phyloP scores from a whole-genome alignment of 2,113 vertebrate genomes.

The Cynopterus brachyotis region DNA sequence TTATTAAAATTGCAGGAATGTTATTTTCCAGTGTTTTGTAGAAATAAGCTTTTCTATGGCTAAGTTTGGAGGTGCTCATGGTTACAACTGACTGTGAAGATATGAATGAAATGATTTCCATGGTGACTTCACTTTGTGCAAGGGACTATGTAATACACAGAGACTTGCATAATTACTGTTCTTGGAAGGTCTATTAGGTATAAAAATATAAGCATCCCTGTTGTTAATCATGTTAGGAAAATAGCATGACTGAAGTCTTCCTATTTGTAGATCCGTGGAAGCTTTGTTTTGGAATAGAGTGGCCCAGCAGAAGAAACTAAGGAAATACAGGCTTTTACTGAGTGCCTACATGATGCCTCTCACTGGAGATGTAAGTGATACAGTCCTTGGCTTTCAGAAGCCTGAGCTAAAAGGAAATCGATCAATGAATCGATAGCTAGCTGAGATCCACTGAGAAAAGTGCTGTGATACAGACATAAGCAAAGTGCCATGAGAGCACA shows the following conservation, averaged over 20 bases:
- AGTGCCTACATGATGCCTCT: not conserved
- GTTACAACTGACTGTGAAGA: not conserved
- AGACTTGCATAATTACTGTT: slow-evolving; percentile 7
- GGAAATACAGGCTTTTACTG: not conserved
- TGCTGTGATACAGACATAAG: not conserved
- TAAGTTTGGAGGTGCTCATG: not conserved
- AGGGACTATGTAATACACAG: not conserved
- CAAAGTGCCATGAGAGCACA: not conserved
- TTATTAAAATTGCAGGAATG: slow-evolving; percentile 7
- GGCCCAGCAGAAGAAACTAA: not conserved
- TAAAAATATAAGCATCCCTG: not conserved
- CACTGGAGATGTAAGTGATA: not conserved
- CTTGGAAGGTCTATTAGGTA: not conserved
- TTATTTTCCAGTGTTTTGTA: slow-evolving; percentile 29
- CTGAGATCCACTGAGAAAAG: not conserved
- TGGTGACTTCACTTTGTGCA: not conserved
- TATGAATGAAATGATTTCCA: not conserved
- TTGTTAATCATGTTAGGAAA: not conserved
- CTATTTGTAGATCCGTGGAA: slow-evolving; percentile 2
- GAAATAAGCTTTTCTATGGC: slow-evolving; percentile 28
- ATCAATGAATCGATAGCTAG: not conserved
- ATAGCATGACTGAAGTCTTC: not conserved
- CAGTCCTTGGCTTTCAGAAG: not conserved
- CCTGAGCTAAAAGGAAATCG: not conserved
- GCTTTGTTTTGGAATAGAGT: not conserved